Evolutionary conservation across 1,140 invertebrate species (phyloP), one percentile per base, ranked within the genome.

Genomic region (Mylabris phalerata): DNA sequence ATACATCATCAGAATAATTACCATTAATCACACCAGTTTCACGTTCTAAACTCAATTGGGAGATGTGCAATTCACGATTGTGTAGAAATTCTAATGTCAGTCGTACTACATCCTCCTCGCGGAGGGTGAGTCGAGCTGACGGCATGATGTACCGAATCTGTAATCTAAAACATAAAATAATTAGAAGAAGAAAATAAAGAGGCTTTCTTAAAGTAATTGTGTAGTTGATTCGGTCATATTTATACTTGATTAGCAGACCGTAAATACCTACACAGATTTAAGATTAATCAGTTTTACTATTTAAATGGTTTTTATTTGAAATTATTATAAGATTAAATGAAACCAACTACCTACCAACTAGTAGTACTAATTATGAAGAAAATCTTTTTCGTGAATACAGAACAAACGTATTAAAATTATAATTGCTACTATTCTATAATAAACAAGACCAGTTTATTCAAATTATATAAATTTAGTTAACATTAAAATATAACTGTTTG

Each of bases 11-110:
- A 26, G 93, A 77, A 80, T 88, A 85, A 76, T 92, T 78, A 70
- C 85, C 93, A 77, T 98, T 98, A 69, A 98, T 95, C 19, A 98
- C 87, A 9, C 95, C 95, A 0, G 94, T 94, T 76, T 98, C 95
- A 24, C 94, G 79, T 77, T 98, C 95, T 45, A 98, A 73, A 7
- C 91, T 90, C 38, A 98, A 77, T 81, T 98, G 92, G 24, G 92
- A 88, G 65, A 93, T 92, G 76, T 91, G 89, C 64, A 97, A 79
- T 59, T 92, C 87, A 25, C 93, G 82, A 69, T 92, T 92, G 72
- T 94, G 85, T 44, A 98, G 82, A 77, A 97, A 98, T 78, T 98
- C 95, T 48, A 95, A 80, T 27, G 93, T 81, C 69, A 96, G 79
- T 67, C 91, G 88, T 62, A 98, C 86, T 64, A 96, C 89, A 74